Percentiles rank a stretch among this genome's conserved stretches.
These are phyloP conservation scores for Stenchaetothrips biformis DNA, from an alignment of 2,888 invertebrate genomes.

Conservation along the genomic window DNA sequence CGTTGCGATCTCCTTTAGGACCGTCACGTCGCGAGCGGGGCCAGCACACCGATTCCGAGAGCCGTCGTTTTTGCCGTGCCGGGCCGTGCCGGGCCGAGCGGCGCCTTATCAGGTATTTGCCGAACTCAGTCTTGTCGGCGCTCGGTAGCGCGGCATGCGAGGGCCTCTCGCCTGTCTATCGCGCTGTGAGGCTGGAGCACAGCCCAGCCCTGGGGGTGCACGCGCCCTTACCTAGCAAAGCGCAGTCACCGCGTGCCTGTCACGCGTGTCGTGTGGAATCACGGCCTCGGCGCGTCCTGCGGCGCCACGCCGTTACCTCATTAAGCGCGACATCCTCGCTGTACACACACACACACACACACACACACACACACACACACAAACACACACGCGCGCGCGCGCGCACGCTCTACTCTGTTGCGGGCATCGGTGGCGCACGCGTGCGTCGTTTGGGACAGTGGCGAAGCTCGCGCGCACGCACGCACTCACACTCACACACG, in stretches of 20 bases:
- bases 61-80: too few species aligned
- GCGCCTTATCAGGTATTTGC: too few species aligned
- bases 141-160: too few species aligned
- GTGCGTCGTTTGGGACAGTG: background rate
- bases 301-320: background rate
- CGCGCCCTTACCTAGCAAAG: background rate
- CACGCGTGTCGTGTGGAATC: too few species aligned
- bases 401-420: background rate
- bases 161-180: too few species aligned
- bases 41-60: too few species aligned
- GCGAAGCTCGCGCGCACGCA: background rate
- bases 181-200: too few species aligned
- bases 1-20: too few species aligned
- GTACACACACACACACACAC: background rate
- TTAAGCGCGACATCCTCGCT: background rate
- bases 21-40: too few species aligned
- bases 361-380: background rate
- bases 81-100: too few species aligned
- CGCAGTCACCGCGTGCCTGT: background rate
- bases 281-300: background rate
- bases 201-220: too few species aligned
- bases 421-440: background rate
- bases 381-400: background rate
- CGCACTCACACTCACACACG: background rate
- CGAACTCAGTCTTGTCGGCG: too few species aligned